These are phyloP conservation scores for Scaeva pyrastri DNA, from an alignment of 2,888 invertebrate genomes.

Conservation along the genomic window DNA sequence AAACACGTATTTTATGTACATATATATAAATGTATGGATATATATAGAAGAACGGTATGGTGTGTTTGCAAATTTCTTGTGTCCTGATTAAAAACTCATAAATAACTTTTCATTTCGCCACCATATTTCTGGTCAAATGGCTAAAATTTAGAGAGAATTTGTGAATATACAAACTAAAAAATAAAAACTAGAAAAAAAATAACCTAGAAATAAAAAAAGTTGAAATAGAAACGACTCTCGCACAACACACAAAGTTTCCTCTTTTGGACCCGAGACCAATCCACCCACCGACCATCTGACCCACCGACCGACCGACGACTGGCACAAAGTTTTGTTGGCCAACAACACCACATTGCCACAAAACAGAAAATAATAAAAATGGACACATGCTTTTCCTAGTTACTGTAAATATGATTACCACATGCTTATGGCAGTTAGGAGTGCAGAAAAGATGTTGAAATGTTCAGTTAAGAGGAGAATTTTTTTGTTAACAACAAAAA, in stretches of 20 bases:
- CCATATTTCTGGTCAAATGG: conserved; percentile 59
- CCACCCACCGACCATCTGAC: too few relatives aligned
- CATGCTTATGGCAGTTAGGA: conserved; percentile 68
- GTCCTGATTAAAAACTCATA: conserved; percentile 68
- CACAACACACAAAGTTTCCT: conserved; percentile 58
- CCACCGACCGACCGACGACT: not conserved
- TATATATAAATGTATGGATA: not conserved
- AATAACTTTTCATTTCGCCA: conserved; percentile 67
- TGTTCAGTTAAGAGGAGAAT: conserved; percentile 3
- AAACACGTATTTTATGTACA: not conserved
- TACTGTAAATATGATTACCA: conserved; percentile 75
- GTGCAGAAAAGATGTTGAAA: conserved; percentile 13
- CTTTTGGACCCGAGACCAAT: too few relatives aligned
- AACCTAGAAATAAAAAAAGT: conserved; percentile 8
- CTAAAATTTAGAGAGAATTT: conserved; percentile 35
- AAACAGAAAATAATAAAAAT: conserved; percentile 38
- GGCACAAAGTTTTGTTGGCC: conserved; percentile 61
- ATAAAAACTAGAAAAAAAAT: conserved; percentile 6
- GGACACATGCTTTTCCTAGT: conserved; percentile 60
- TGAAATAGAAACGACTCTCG: conserved; percentile 31
- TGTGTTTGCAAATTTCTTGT: conserved; percentile 44
- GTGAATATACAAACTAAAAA: conserved; percentile 2
- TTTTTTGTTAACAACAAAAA: not conserved
- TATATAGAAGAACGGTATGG: not conserved
- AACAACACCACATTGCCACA: conserved; percentile 43